Conservation (phyloP, 2,113 vertebrate genomes). For the Phyllostomus hastatus region DNA sequence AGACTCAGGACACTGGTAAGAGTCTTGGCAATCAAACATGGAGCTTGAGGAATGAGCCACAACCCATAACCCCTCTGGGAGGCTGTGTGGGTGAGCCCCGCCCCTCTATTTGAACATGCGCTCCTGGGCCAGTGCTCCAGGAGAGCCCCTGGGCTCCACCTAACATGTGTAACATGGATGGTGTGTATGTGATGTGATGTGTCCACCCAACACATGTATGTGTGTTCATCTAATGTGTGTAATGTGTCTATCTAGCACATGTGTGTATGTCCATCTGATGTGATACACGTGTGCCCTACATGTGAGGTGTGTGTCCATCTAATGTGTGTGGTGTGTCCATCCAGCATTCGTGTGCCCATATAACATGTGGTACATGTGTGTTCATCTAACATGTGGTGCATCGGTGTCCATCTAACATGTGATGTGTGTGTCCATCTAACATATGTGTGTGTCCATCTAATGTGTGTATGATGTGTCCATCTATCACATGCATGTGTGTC, state of each 20-base stretch:
- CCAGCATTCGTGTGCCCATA: not conserved
- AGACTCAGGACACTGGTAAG: not conserved
- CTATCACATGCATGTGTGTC: not conserved
- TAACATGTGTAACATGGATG: constrained; percentile 21
- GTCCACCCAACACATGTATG: not conserved
- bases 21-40: not conserved
- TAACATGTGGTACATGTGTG: not conserved
- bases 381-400: constrained; percentile 10
- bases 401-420: not conserved
- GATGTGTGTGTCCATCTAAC: not conserved
- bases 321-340: not conserved
- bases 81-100: rapidly evolving
- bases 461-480: not conserved
- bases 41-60: not conserved
- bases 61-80: not conserved
- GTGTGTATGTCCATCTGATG: not conserved
- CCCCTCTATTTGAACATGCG: constrained; percentile 24
- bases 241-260: not conserved
- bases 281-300: not conserved
- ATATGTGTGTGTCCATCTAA: not conserved
- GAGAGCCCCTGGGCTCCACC: constrained; percentile 19
- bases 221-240: not conserved
- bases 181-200: constrained; percentile 33
- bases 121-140: constrained; percentile 38
- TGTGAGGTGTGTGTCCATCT: not conserved